Evolutionary conservation across 2,113 vertebrate species (phyloP).

Genomic region (Salminus brasiliensis): DNA sequence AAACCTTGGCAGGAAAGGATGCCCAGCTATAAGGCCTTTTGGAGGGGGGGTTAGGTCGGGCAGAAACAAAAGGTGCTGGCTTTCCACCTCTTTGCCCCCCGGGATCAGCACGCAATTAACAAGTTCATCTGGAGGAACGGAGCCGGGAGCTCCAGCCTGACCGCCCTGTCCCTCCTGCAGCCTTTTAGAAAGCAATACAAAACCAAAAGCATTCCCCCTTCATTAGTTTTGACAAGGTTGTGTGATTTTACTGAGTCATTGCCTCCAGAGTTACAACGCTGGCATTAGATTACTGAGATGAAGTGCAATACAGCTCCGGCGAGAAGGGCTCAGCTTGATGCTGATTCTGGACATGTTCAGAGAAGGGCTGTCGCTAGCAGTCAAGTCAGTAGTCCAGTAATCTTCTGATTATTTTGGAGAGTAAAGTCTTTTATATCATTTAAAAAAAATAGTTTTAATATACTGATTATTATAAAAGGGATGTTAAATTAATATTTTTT

Average conservation of each 20-base stretch:
- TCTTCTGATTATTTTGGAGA: too few species aligned
- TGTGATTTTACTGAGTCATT: slow-evolving; percentile 10
- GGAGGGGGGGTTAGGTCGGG: background rate
- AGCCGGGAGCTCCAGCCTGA: background rate
- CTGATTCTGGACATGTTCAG: background rate
- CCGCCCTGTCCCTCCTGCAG: background rate
- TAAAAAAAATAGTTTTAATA: too few species aligned
- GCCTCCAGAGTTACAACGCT: slow-evolving; percentile 18
- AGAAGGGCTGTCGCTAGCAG: background rate
- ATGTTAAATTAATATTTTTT: too few species aligned
- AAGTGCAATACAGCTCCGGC: slow-evolving; percentile 15
- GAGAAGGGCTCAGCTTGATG: slow-evolving; percentile 12
- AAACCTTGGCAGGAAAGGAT: slow-evolving; percentile 26
- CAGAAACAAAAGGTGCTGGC: slow-evolving; percentile 45
- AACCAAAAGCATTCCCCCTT: background rate
- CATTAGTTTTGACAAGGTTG: slow-evolving; percentile 3
- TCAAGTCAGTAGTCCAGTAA: background rate
- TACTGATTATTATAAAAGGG: too few species aligned
- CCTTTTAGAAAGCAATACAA: slow-evolving; percentile 4
- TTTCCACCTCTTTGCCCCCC: slow-evolving; percentile 23
- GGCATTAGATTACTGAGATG: slow-evolving; percentile 28
- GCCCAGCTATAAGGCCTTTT: background rate
- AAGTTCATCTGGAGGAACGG: slow-evolving; percentile 30
- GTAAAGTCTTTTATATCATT: too few species aligned
- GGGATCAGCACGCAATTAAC: slow-evolving; percentile 32